Conservation (phyloP, 2,797 vertebrate species). For the Smutsia temminckii region DNA sequence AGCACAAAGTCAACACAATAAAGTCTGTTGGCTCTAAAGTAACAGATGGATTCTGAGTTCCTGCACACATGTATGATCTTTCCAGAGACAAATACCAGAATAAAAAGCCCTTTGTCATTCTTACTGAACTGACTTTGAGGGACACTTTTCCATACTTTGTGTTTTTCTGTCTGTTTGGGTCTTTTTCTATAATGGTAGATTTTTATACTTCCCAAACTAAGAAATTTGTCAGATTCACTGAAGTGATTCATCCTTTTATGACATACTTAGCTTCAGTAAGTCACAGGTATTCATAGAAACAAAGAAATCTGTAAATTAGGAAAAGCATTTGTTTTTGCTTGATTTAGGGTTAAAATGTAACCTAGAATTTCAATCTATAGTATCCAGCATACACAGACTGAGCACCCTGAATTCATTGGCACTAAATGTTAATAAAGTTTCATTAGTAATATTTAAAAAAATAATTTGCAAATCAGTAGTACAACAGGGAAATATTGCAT, state of each 20-base stretch:
- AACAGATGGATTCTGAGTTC: slow-evolving; percentile 71
- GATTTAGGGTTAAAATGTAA: background rate
- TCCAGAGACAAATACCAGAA: slow-evolving; percentile 12
- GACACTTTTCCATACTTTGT: background rate
- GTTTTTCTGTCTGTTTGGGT: background rate
- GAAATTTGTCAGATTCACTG: background rate
- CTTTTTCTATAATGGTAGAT: background rate
- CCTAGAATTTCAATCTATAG: slow-evolving; percentile 12
- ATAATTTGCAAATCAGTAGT: slow-evolving; percentile 44
- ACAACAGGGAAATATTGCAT: slow-evolving; percentile 7
- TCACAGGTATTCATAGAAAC: background rate
- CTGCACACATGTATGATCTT: background rate
- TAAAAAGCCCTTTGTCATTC: slow-evolving; percentile 25
- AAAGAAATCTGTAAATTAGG: slow-evolving; percentile 10
- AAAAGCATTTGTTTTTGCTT: background rate
- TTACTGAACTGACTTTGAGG: background rate
- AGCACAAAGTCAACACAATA: slow-evolving; percentile 76
- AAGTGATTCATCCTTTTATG: slow-evolving; percentile 41
- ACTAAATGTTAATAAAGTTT: slow-evolving; percentile 24
- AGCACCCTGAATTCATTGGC: slow-evolving; percentile 20
- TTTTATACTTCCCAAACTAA: slow-evolving; percentile 16
- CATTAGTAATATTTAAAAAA: background rate
- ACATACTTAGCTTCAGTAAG: slow-evolving; percentile 4
- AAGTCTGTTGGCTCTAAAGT: slow-evolving; percentile 65
- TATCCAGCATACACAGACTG: background rate